Conservation (phyloP, 2,113 vertebrate species). For the Chroicocephalus ridibundus region DNA sequence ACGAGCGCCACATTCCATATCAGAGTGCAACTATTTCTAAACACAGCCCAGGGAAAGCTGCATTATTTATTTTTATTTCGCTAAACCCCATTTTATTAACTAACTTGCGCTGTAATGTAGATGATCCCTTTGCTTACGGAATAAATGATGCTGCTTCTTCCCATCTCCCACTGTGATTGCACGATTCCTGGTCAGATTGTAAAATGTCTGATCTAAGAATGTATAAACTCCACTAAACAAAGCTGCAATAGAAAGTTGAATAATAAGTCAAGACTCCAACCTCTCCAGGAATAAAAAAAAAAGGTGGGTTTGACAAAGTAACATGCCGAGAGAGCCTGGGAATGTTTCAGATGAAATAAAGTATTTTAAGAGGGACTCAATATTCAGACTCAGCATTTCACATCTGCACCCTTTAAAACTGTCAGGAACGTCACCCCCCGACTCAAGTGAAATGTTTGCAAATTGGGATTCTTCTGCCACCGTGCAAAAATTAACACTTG, state of each 20-base stretch:
- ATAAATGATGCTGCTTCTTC: conserved; percentile 6
- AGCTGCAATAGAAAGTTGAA: conserved; percentile 3
- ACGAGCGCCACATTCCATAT: neutral
- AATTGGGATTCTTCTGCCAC: neutral
- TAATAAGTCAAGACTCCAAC: neutral
- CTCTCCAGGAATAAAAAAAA: neutral
- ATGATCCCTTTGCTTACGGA: conserved; percentile 2
- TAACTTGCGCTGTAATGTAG: neutral
- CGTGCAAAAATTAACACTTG: conserved; percentile 44
- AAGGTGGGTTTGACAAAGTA: conserved; percentile 3
- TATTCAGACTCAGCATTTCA: conserved; percentile 1
- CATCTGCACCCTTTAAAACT: neutral
- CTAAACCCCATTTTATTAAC: conserved; percentile 17
- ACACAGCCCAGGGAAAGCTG: conserved; percentile 1
- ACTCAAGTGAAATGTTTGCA: neutral
- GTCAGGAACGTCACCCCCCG: neutral
- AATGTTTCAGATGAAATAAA: neutral
- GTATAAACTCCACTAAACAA: conserved; percentile 36
- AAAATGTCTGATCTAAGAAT: conserved; percentile 6
- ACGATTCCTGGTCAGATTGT: neutral
- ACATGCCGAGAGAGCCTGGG: neutral
- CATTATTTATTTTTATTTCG: neutral
- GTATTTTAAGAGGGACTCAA: neutral
- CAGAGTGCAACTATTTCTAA: conserved; percentile 23
- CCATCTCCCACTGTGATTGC: conserved; percentile 1